A percentile compares a stretch with the other conserved stretches of the same genome.
phyloP scores from a whole-genome alignment of 2,888 invertebrate species.

The Reticulitermes lucifugus region DNA sequence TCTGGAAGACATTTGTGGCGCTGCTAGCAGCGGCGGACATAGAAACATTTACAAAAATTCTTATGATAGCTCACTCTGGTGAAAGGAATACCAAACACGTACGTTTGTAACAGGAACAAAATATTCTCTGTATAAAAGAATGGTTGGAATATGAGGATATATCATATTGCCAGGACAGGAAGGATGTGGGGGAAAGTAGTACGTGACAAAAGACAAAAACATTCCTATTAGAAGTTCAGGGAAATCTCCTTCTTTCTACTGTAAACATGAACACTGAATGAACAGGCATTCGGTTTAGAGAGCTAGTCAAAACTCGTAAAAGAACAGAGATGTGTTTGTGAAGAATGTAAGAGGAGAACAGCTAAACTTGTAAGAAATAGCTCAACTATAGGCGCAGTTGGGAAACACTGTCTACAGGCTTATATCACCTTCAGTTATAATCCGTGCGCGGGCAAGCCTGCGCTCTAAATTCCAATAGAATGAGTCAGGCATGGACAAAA shows the following conservation, averaged over 20 bases:
- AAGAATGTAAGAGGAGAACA: too few species aligned
- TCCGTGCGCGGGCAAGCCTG: too few species aligned
- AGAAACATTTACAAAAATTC: conserved; percentile 18
- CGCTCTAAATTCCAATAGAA: too few species aligned
- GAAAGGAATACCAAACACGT: conserved; percentile 1
- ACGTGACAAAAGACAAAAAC: conserved; percentile 23
- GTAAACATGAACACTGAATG: not conserved
- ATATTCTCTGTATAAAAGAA: not conserved
- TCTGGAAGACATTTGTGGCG: not conserved
- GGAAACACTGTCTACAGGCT: too few species aligned
- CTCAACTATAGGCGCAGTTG: too few species aligned
- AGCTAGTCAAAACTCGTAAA: not conserved
- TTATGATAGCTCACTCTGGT: not conserved
- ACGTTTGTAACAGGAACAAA: not conserved
- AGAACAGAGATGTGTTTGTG: too few species aligned
- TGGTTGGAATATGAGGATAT: not conserved
- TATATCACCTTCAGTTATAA: too few species aligned
- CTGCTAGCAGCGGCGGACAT: conserved; percentile 26
- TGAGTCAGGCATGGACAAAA: too few species aligned
- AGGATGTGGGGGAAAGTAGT: not conserved
- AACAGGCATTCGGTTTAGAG: not conserved
- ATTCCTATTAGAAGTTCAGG: not conserved
- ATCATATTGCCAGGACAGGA: not conserved
- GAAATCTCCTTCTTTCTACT: not conserved
- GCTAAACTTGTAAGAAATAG: too few species aligned